phyloP scores from a whole-genome alignment of 2,113 vertebrate species.

The Corythoichthys intestinalis region DNA sequence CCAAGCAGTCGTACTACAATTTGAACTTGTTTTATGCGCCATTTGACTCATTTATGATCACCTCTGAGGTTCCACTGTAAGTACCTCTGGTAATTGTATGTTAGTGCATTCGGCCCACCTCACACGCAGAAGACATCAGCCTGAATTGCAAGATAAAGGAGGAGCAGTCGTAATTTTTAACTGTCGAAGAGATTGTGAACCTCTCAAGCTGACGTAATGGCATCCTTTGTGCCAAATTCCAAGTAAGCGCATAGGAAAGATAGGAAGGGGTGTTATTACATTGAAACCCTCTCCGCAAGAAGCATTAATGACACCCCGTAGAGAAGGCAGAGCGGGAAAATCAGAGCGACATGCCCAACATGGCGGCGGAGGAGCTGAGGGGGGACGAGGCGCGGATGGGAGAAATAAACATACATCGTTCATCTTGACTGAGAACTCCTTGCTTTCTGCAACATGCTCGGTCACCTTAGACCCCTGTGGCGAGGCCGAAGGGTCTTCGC shows the following conservation, averaged over 20 bases:
- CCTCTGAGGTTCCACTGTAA: slow-evolving; percentile 3
- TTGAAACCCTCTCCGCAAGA: slow-evolving; percentile 71
- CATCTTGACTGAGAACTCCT: slow-evolving; percentile 99
- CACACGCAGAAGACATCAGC: slow-evolving; percentile 35
- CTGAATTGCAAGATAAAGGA: slow-evolving; percentile 45
- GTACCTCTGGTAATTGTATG: slow-evolving; percentile 17
- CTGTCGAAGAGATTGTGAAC: slow-evolving; percentile 23
- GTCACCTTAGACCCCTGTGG: slow-evolving; percentile 99
- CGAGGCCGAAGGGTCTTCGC: slow-evolving; percentile 87
- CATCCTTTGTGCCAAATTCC: slow-evolving; percentile 63
- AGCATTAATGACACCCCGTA: slow-evolving; percentile 65
- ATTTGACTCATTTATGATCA: not conserved
- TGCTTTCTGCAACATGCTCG: slow-evolving; percentile 99
- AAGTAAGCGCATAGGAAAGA: slow-evolving; percentile 57
- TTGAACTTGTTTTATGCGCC: not conserved
- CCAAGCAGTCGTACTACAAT: not conserved
- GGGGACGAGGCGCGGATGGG: slow-evolving; percentile 75
- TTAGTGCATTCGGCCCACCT: slow-evolving; percentile 43
- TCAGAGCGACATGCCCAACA: slow-evolving; percentile 82
- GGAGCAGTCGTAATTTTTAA: slow-evolving; percentile 11
- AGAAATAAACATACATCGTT: slow-evolving; percentile 99
- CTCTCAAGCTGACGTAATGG: slow-evolving; percentile 43
- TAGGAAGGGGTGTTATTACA: slow-evolving; percentile 50
- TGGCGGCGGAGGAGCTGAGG: slow-evolving; percentile 56
- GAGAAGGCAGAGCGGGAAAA: slow-evolving; percentile 47